A percentile compares a stretch with the other conserved stretches of the same genome.
Evolutionary conservation across 2,797 vertebrate species (phyloP).

Genomic region (Xiphophorus birchmanni): DNA sequence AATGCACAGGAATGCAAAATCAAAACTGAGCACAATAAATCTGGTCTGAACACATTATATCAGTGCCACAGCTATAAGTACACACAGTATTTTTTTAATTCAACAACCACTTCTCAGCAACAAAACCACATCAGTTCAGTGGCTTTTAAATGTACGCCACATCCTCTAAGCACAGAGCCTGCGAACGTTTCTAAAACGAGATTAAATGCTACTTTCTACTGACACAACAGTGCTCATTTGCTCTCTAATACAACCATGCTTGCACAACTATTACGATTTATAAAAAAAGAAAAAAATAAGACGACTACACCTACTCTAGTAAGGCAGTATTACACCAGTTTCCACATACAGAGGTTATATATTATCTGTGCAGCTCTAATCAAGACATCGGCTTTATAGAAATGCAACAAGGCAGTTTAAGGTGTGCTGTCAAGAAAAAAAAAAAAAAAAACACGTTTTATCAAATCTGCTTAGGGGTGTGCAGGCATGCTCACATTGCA

Average conservation of each 20-base stretch:
- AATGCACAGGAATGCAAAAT: constrained; percentile 32
- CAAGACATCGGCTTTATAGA: constrained; percentile 44
- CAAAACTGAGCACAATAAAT: constrained; percentile 17
- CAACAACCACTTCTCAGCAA: constrained; percentile 16
- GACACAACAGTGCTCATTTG: constrained; percentile 19
- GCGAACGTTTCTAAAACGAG: constrained; percentile 15
- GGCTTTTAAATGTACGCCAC: constrained; percentile 50
- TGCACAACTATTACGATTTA: constrained; percentile 16
- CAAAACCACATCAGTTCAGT: constrained; percentile 27
- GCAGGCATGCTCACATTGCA: constrained; percentile 42
- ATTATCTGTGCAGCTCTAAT: constrained; percentile 44
- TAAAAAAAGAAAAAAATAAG: constrained; percentile 4
- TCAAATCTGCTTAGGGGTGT: constrained; percentile 34
- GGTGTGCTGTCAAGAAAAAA: constrained; percentile 52
- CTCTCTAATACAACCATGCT: constrained; percentile 36
- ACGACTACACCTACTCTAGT: constrained; percentile 39
- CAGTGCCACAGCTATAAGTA: constrained; percentile 39
- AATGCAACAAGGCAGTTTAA: constrained; percentile 64
- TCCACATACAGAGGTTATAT: constrained; percentile 29
- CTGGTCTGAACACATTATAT: constrained; percentile 34
- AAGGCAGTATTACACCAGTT: constrained; percentile 58
- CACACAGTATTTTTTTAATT: constrained; percentile 31
- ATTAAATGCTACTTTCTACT: constrained; percentile 16
- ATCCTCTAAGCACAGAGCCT: constrained; percentile 47
- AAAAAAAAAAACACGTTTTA: not conserved